Conservation (phyloP, 2,888 invertebrate species). For the Frankliniella intonsa region DNA sequence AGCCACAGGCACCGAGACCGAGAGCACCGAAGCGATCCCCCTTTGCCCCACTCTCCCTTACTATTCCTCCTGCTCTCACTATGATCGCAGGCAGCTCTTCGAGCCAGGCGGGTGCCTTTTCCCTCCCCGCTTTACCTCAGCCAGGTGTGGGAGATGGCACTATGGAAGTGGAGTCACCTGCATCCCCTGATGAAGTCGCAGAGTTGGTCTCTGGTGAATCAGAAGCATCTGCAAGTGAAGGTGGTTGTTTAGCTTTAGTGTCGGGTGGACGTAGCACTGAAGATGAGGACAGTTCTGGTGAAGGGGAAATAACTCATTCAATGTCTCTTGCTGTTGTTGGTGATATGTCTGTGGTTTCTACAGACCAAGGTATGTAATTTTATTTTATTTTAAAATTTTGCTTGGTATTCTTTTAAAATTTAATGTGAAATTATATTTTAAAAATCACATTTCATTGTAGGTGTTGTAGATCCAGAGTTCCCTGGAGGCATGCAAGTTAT, state of each 20-base stretch:
- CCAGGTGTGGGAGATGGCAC: slow-evolving; percentile 17
- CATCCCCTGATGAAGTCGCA: slow-evolving; percentile 1
- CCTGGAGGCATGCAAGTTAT: background rate
- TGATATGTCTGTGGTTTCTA: background rate
- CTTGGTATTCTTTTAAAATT: too few relatives aligned
- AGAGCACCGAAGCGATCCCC: background rate
- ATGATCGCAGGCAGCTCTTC: slow-evolving; percentile 24
- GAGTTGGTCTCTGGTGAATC: slow-evolving; percentile 14
- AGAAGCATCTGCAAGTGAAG: slow-evolving; percentile 14
- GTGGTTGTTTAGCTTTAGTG: background rate
- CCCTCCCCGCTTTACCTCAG: slow-evolving; percentile 2
- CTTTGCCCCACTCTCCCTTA: background rate
- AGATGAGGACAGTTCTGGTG: slow-evolving; percentile 12
- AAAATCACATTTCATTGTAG: background rate
- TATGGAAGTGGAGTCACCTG: background rate
- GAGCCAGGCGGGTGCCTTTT: slow-evolving; percentile 5
- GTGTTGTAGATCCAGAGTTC: background rate
- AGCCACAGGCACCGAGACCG: background rate
- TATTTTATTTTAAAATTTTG: too few relatives aligned
- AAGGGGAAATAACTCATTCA: background rate
- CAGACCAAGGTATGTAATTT: background rate
- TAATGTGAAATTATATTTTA: too few relatives aligned
- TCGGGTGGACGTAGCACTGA: slow-evolving; percentile 18
- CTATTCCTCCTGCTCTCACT: background rate
- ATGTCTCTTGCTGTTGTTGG: slow-evolving; percentile 23